Base-by-base conservation (phyloP, 2,797 vertebrate species). In the Sparus aurata region DNA sequence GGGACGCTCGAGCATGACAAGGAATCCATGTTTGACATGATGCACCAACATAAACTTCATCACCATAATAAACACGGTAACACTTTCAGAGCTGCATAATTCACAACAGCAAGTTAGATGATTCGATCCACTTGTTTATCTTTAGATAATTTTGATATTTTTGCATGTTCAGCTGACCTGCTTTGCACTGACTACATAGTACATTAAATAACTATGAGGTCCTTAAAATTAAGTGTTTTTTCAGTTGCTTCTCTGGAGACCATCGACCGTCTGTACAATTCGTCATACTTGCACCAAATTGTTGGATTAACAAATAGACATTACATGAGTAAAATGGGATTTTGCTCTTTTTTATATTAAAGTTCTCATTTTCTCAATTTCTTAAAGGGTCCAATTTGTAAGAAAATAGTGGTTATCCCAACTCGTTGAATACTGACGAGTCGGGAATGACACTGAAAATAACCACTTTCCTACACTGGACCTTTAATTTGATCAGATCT, bases 1-100 rank as follows among this genome's bases (percentile, higher is more conserved):
- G 79, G 82, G 73, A 68, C 80, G 27, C 73, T 73, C 0, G 12
- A 27, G 54, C 75, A 69, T 77, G 85, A 79, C 59, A 41, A 57
- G 55, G 18, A 83, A 81, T 76, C 13, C 57, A 23, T 45, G 22
- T 66, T 55, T 47, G 45, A 61, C 64, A 54, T 49, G 25, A 60
- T 43, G 13, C 49, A 34, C 41, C 47, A 43, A 45, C 41, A 12
- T 5, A 20, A 18, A 45, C 54, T 55, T 41, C 27, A 63, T 52
- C 30, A 61, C 12, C 5, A 2, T 1, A 8, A 20, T 22, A 47
- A 55, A 58, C 55, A 34, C 17, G 41, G 54, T 41, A 18, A 43
- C 49, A 55, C 1, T 45, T 49, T 67, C 4, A 54, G 18, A 80
- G 30, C 30, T 22, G 30, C 13, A 5, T 23, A 10, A 23, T 3